phyloP scores from a whole-genome alignment of 2,888 invertebrate species.

The Camptogramma bilineatum region DNA sequence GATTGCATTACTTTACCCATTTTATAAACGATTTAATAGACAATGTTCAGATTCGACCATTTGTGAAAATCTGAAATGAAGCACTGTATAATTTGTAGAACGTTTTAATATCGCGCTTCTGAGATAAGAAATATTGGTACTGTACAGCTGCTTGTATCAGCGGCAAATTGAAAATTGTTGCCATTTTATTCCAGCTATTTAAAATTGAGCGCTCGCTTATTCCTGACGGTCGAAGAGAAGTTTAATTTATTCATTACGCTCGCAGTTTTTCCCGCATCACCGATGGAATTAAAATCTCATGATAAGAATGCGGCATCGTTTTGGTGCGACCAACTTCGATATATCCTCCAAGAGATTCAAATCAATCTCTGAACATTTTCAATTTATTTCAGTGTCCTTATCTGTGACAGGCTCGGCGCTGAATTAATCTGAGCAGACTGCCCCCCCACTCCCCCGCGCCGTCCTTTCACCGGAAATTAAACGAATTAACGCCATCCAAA shows the following conservation, averaged over 20 bases:
- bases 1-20: constrained; percentile 84
- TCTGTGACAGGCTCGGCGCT: constrained; percentile 82
- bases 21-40: constrained; percentile 84
- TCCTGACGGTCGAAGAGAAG: constrained; percentile 53
- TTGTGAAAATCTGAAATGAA: constrained; percentile 57
- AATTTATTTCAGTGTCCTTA: constrained; percentile 86
- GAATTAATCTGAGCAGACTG: constrained; percentile 83
- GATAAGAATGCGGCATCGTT: constrained; percentile 69
- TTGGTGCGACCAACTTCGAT: constrained; percentile 68
- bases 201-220: constrained; percentile 58
- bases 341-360: constrained; percentile 82
- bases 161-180: constrained; percentile 57
- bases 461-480: constrained; percentile 84
- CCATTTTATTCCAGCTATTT: constrained; percentile 54
- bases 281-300: constrained; percentile 54
- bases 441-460: constrained; percentile 51
- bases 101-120: constrained; percentile 44
- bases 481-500: constrained; percentile 86
- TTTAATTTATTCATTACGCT: constrained; percentile 70
- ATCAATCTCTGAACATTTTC: constrained; percentile 86
- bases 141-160: constrained; percentile 47
- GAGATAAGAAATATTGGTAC: constrained; percentile 44
- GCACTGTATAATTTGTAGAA: constrained; percentile 42
- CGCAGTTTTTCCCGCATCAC: constrained; percentile 58
- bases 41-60: constrained; percentile 74